A percentile compares a stretch with the other conserved stretches of the same genome.
These are phyloP conservation scores for Agonopterix heracliana DNA, from an alignment of 2,888 invertebrate species.

Conservation along the genomic window DNA sequence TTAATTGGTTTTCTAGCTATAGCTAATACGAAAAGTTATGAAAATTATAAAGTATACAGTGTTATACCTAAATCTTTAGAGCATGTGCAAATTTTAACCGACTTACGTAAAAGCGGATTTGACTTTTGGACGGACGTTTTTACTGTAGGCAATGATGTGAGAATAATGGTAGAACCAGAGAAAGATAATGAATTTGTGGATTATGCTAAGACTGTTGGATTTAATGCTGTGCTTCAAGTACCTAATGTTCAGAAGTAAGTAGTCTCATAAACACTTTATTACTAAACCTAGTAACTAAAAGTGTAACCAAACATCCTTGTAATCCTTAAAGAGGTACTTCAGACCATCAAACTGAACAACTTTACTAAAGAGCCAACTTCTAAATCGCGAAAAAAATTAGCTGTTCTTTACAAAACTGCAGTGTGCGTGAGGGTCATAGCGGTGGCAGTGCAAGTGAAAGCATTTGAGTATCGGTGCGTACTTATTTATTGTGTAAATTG, in stretches of 20 bases:
- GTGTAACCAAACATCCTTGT: too few species aligned
- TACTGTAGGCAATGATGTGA: slow-evolving; percentile 39
- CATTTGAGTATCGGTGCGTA: too few species aligned
- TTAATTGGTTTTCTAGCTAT: slow-evolving; percentile 15
- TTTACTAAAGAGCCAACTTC: too few species aligned
- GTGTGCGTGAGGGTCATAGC: too few species aligned
- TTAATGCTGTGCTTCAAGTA: slow-evolving; percentile 26
- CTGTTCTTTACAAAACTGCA: too few species aligned
- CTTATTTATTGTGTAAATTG: too few species aligned
- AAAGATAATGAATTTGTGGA: slow-evolving; percentile 26
- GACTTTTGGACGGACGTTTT: slow-evolving; percentile 46
- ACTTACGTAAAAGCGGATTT: slow-evolving; percentile 48
- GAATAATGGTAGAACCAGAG: slow-evolving; percentile 35
- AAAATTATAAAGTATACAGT: slow-evolving; percentile 76
- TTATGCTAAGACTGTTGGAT: slow-evolving; percentile 22
- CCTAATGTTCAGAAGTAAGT: slow-evolving; percentile 43
- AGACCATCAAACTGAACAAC: too few species aligned
- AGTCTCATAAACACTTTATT: not conserved
- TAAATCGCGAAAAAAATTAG: too few species aligned
- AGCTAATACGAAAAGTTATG: slow-evolving; percentile 43
- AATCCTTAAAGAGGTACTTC: too few species aligned
- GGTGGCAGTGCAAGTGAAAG: too few species aligned
- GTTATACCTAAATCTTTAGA: slow-evolving; percentile 53
- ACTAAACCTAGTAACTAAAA: too few species aligned
- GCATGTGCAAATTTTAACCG: slow-evolving; percentile 61